Conservation (phyloP, 2,888 invertebrate species). For the Perizoma affinitatum region DNA sequence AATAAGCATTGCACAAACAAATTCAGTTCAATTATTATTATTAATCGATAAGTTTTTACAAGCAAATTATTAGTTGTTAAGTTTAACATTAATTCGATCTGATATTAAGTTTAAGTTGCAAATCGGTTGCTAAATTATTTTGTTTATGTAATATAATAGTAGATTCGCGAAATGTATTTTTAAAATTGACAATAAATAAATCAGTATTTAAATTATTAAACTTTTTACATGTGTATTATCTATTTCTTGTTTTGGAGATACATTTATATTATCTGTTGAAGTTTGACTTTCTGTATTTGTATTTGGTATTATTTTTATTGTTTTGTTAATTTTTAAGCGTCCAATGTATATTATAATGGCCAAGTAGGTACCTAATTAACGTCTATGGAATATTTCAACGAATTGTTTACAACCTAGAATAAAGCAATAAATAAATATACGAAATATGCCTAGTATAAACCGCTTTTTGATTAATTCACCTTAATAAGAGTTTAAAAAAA, state of each 20-base stretch:
- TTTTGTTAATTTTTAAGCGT: slow-evolving; percentile 64
- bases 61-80: slow-evolving; percentile 45
- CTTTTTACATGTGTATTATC: slow-evolving; percentile 44
- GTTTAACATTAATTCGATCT: slow-evolving; percentile 55
- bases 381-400: slow-evolving; percentile 66
- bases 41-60: slow-evolving; percentile 40
- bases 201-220: slow-evolving; percentile 79
- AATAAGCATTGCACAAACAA: slow-evolving; percentile 59
- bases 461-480: slow-evolving; percentile 28
- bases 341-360: slow-evolving; percentile 62
- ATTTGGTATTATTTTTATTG: slow-evolving; percentile 71
- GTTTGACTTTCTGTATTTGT: slow-evolving; percentile 75
- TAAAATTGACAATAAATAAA: slow-evolving; percentile 80
- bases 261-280: slow-evolving; percentile 77
- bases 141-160: slow-evolving; percentile 50
- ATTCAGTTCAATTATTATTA: slow-evolving; percentile 58
- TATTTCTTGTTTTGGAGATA: slow-evolving; percentile 73
- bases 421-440: slow-evolving; percentile 74
- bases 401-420: slow-evolving; percentile 78
- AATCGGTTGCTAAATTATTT: slow-evolving; percentile 40
- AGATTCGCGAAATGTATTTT: slow-evolving; percentile 64
- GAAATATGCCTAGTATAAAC: slow-evolving; percentile 36
- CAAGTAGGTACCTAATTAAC: slow-evolving; percentile 59
- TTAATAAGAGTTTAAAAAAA: background rate
- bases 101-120: slow-evolving; percentile 47